Base-by-base conservation (phyloP, 2,113 vertebrate species). In the Athene cunicularia region DNA sequence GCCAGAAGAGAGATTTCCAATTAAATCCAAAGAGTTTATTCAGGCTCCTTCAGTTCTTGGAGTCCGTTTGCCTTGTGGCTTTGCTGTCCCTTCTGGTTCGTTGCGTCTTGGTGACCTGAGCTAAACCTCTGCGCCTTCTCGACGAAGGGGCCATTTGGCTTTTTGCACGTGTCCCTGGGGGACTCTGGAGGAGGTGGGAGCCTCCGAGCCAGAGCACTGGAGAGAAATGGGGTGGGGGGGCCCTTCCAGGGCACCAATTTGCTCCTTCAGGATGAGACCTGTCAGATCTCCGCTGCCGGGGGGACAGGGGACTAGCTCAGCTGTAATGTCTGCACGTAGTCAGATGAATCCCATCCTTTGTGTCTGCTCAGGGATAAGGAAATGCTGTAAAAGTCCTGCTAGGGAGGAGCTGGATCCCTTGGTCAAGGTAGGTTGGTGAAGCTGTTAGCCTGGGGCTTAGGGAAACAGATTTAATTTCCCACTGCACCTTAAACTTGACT, bases 91-190 rank as follows among this genome's bases (percentile, higher is more conserved):
- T 55, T 28, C 59, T 33, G 73, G 26, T 64, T 45, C 3, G 3
- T 22, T 33, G 26, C 1, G 5, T 49, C 62, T 47, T 11, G 35
- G 52, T 35, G 73, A 55, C 22, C 73, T 37, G 60, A 86, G 68
- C 47, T 24, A 32, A 66, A 27, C 47, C 73, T 79, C 43, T 33
- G 35, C 30, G 3, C 49, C 39, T 45, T 23, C 41, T 7, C 18
- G 2, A 0, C 2, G 24, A 26, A 32, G 37, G 47, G 43, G 43
- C 43, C 43, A 16, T 41, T 33, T 30, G 35, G 50, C 27, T 56
- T 60, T 28, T 28, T 3, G 19, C 1, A 5, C 3, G 1, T 6
- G 47, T 27, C 47, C 37, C 33, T 2, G 3, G 39, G 39, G 10
- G 39, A 39, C 39, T 10, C 39, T 39, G 39, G 39, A 39, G 1